phyloP scores from a whole-genome alignment of 2,888 invertebrate species.

The Hyles lineata region DNA sequence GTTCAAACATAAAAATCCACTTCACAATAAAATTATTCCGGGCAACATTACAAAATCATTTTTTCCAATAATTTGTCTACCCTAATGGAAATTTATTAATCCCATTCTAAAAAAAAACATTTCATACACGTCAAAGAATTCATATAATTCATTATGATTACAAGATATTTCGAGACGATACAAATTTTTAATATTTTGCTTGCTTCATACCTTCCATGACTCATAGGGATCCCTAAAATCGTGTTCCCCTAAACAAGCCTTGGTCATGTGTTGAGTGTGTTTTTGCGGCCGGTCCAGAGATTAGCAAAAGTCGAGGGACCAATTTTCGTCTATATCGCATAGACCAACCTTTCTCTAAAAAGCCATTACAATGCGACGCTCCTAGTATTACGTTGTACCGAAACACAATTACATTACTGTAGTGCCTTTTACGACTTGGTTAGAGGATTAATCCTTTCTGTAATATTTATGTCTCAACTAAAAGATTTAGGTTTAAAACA shows the following conservation, averaged over 20 bases:
- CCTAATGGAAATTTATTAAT: too few relatives aligned
- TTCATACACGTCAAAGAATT: too few relatives aligned
- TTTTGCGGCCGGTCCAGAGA: neutral
- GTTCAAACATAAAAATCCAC: too few relatives aligned
- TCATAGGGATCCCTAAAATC: neutral
- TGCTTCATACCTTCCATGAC: neutral
- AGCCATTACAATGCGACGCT: neutral
- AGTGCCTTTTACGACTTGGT: neutral
- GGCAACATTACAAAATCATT: too few relatives aligned
- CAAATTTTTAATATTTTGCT: neutral
- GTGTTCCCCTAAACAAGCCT: neutral
- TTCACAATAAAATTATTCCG: too few relatives aligned
- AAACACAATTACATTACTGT: neutral
- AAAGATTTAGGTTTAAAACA: too few relatives aligned
- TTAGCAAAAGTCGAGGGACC: constrained; percentile 5
- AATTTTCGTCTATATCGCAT: constrained; percentile 13
- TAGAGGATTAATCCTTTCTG: too few relatives aligned
- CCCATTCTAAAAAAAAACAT: too few relatives aligned
- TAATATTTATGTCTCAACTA: too few relatives aligned
- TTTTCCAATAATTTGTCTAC: too few relatives aligned
- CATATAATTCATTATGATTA: too few relatives aligned
- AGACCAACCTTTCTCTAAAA: neutral
- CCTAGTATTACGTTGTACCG: neutral
- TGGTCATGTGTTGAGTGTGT: neutral
- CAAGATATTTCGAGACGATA: constrained; percentile 30